Conservation (phyloP, 2,113 vertebrate species). For the Bambusicola thoracicus region DNA sequence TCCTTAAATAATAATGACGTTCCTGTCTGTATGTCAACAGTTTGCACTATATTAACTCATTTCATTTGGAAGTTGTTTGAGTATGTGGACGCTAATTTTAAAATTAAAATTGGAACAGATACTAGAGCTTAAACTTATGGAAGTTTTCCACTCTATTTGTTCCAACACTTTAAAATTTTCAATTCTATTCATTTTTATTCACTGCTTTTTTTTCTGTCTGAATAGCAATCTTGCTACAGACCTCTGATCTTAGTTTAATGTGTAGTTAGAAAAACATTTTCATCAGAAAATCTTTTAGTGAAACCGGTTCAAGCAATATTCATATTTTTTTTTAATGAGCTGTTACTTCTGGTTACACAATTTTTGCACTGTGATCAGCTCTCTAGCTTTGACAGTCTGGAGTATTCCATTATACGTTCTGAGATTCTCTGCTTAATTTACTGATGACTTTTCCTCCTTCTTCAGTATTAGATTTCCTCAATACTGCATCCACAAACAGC, state of each 20-base stretch:
- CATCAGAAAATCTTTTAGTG: background rate
- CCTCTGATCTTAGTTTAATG: background rate
- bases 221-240: background rate
- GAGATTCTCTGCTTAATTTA: background rate
- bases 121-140: background rate
- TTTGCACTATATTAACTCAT: background rate
- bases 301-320: background rate
- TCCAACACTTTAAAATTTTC: conserved; percentile 47
- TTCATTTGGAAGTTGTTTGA: background rate
- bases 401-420: background rate
- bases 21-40: background rate
- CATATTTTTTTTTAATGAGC: background rate
- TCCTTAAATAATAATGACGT: background rate
- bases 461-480: background rate
- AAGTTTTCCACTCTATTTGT: conserved; percentile 10
- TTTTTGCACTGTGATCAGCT: background rate
- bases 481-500: background rate
- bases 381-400: background rate
- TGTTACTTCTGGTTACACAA: background rate
- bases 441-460: background rate
- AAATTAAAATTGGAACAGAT: background rate
- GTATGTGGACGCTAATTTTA: background rate
- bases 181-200: conserved; percentile 36
- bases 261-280: background rate
- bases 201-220: background rate